Evolutionary conservation across 2,888 invertebrate genomes (phyloP).

Genomic region (Tolmerus cingulatus): DNA sequence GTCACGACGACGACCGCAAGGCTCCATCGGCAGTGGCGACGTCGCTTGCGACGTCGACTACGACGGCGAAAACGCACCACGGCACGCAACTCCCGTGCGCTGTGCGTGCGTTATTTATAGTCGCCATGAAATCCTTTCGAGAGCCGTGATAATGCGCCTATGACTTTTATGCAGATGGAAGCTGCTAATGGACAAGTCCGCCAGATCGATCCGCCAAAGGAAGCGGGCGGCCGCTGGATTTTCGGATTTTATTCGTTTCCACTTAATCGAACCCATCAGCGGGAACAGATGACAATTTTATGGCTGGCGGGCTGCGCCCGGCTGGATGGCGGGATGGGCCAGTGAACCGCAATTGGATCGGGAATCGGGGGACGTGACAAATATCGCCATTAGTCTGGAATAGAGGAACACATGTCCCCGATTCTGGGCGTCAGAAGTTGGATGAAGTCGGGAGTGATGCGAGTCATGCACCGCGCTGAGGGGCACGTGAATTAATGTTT

Average conservation of each 20-base stretch:
- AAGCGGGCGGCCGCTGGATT: slow-evolving; percentile 7
- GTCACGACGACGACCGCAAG: slow-evolving; percentile 10
- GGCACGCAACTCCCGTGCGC: background rate
- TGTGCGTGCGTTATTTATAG: slow-evolving; percentile 41
- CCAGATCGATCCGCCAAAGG: slow-evolving; percentile 27
- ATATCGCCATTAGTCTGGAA: slow-evolving; percentile 42
- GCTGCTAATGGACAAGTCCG: slow-evolving; percentile 45
- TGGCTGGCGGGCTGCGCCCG: slow-evolving; percentile 1
- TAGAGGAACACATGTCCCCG: slow-evolving; percentile 22
- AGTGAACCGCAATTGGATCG: background rate
- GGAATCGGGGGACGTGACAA: slow-evolving; percentile 41
- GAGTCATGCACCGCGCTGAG: background rate
- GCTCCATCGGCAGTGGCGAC: background rate
- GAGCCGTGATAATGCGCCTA: slow-evolving; percentile 43
- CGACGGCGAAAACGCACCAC: background rate
- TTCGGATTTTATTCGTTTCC: slow-evolving; percentile 33
- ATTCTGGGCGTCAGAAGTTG: slow-evolving; percentile 26
- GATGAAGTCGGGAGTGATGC: slow-evolving; percentile 35
- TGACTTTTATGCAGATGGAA: slow-evolving; percentile 48
- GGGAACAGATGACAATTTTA: slow-evolving; percentile 45
- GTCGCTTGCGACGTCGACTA: background rate
- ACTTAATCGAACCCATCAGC: slow-evolving; percentile 46
- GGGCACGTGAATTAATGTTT: slow-evolving; percentile 45
- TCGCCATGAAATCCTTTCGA: slow-evolving; percentile 34
- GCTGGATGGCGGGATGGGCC: background rate